Base-by-base conservation (phyloP, 2,113 vertebrate genomes). In the Strigops habroptila region DNA sequence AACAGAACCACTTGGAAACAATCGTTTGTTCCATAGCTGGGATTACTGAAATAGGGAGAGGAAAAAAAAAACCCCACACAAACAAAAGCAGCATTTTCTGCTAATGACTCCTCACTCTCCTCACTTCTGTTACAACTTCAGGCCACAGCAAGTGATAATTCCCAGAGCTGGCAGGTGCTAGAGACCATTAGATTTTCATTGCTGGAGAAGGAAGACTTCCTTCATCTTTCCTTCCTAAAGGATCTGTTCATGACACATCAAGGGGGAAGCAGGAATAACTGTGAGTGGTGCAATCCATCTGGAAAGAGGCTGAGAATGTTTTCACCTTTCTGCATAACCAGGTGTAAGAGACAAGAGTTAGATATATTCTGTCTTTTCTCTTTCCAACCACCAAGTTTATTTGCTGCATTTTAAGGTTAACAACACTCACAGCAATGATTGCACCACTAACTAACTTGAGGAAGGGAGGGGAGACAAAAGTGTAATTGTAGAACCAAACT, bases 61-160 rank as follows among this genome's bases (percentile, higher is more conserved):
- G 3, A 2, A 39, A 67, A 19, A 3, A 12, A 14, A 13, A 22
- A 14, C 11, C 24, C 5, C n/a, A n/a, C n/a, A n/a, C n/a, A n/a
- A n/a, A n/a, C 33, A 14, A 59, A 76, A 82, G 55, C 18, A 70
- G 4, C 14, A 33, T 74, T 84, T 73, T 51, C 69, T 73, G 44
- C 19, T 76, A 39, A 73, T 28, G 33, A 84, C 28, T 71, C 11
- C 14, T 71, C 18, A 39, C 48, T 76, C 25, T 73, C 13, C 14
- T 69, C 15, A 39, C 48, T 78, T 53, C 37, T 55, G 27, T 55
- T 82, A 53, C 59, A 12, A 55, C 35, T 68, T 91, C 39, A 46
- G 70, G 59, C 5, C 30, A 23, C 43, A 84, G 57, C 2, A 1
- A 91, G 28, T 7, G 30, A 41, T 49, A 76, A 87, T 46, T 35